Conservation (phyloP, 2,888 invertebrate species). For the Caenorhabditis sp. region DNA sequence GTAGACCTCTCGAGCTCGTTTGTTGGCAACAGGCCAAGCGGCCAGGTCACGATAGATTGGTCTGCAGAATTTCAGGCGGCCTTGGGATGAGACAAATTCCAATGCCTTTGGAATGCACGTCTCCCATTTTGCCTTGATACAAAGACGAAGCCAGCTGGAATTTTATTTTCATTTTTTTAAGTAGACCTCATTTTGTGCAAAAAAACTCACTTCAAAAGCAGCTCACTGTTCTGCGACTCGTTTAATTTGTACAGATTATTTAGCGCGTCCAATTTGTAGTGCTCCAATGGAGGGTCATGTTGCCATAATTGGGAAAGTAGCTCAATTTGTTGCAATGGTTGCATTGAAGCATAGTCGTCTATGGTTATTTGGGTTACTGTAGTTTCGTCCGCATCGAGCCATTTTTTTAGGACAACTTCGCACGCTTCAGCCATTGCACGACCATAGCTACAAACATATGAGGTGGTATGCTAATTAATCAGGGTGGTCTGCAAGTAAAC, state of each 20-base stretch:
- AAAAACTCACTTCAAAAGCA: slow-evolving; percentile 75
- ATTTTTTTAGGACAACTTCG: slow-evolving; percentile 44
- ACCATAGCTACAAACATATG: slow-evolving; percentile 46
- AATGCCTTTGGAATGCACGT: slow-evolving; percentile 79
- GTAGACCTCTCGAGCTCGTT: slow-evolving; percentile 49
- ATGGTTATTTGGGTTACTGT: slow-evolving; percentile 34
- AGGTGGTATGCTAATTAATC: no score
- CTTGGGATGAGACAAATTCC: slow-evolving; percentile 83
- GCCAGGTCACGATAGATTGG: slow-evolving; percentile 78
- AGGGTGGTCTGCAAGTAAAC: slow-evolving; percentile 13
- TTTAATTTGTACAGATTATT: slow-evolving; percentile 74
- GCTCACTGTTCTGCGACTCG: slow-evolving; percentile 81
- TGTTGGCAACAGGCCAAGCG: slow-evolving; percentile 47
- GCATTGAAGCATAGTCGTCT: slow-evolving; percentile 43
- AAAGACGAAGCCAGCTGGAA: slow-evolving; percentile 82
- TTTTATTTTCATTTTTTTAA: slow-evolving; percentile 41
- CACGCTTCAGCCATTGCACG: slow-evolving; percentile 54
- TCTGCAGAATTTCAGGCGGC: slow-evolving; percentile 89
- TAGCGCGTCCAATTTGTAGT: slow-evolving; percentile 72
- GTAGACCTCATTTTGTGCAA: neutral
- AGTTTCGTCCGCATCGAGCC: slow-evolving; percentile 48
- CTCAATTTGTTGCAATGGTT: slow-evolving; percentile 59
- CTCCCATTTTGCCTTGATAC: slow-evolving; percentile 80
- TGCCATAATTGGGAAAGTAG: slow-evolving; percentile 59
- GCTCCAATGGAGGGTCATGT: slow-evolving; percentile 66